Conservation (phyloP, 2,797 vertebrate genomes). For the Prionace glauca region DNA sequence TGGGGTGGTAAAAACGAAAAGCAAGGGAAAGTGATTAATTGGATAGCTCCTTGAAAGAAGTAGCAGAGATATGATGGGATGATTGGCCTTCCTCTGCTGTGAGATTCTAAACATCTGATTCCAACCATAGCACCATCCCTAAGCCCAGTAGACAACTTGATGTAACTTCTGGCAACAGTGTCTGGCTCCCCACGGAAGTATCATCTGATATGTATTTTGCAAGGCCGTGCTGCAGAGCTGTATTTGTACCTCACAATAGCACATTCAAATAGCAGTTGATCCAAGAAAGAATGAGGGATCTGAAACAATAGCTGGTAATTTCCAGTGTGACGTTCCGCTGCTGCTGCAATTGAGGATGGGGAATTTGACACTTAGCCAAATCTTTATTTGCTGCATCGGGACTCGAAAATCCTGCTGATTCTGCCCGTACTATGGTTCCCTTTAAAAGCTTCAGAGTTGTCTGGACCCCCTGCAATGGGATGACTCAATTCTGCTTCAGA, state of each 20-base stretch:
- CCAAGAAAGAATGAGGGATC: neutral
- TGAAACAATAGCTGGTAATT: no score
- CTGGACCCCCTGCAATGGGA: neutral
- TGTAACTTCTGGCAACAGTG: neutral
- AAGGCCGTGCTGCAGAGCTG: no score
- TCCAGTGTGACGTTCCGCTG: no score
- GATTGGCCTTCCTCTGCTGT: neutral
- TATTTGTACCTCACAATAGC: neutral
- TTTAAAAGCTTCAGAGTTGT: neutral
- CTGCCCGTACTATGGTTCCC: neutral
- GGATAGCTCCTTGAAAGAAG: neutral
- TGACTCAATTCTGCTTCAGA: neutral
- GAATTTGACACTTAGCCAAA: no score
- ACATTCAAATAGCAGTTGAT: neutral
- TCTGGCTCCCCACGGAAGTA: neutral
- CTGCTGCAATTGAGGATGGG: no score
- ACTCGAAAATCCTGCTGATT: no score
- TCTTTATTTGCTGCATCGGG: no score
- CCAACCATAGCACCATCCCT: neutral
- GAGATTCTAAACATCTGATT: neutral
- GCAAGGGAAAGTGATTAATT: neutral
- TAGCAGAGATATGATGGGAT: neutral
- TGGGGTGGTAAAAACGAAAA: neutral
- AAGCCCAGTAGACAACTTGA: neutral
- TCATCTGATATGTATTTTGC: neutral